Evolutionary conservation across 2,113 vertebrate genomes (phyloP), one percentile per base, ranked within the genome.

Genomic region (Lutjanus erythropterus): DNA sequence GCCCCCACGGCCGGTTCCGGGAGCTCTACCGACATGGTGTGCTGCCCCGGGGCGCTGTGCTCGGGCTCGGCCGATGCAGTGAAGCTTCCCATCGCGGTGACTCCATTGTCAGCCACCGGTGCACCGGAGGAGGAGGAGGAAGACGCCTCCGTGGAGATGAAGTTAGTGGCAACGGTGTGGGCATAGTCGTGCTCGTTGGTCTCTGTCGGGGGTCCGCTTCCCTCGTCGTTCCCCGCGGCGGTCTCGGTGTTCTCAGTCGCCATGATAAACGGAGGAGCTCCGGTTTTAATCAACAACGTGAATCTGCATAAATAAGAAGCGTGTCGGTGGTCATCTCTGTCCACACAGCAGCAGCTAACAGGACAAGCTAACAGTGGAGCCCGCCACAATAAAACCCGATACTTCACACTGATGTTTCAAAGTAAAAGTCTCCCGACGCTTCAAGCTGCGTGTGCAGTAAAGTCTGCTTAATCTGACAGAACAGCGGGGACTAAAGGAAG

Each of bases 171-270:
- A 25, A 29, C 60, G 1, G 71, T 4, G 85, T 87, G 75, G 0
- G 91, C 91, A 23, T 91, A 91, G 56, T 92, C 90, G 46, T 92
- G 89, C 27, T 93, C 89, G 69, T 89, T 89, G 0, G 89, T 37
- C 12, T 89, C 90, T 1, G 87, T 61, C 0, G 77, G 27, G 0
- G 77, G 11, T 2, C 35, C 60, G 0, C 21, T 19, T 3, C 80
- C 89, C 15, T 67, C 86, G 0, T 39, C 72, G 66, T 5, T 68
- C 4, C 35, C 60, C 11, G 65, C 31, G 56, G 23, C 52, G 18
- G 56, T 39, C 4, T 75, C 65, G 2, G 33, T 42, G 75, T 75
- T 71, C 39, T 61, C 80, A 12, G 42, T 82, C n/a, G 82, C 70
- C 91, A 91, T 92, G 0, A 9, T 52, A 25, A 27, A 23, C n/a